Percentiles rank a stretch among this genome's conserved stretches.
Conservation (phyloP, 2,888 invertebrate species). For the Oasisia sp. region DNA sequence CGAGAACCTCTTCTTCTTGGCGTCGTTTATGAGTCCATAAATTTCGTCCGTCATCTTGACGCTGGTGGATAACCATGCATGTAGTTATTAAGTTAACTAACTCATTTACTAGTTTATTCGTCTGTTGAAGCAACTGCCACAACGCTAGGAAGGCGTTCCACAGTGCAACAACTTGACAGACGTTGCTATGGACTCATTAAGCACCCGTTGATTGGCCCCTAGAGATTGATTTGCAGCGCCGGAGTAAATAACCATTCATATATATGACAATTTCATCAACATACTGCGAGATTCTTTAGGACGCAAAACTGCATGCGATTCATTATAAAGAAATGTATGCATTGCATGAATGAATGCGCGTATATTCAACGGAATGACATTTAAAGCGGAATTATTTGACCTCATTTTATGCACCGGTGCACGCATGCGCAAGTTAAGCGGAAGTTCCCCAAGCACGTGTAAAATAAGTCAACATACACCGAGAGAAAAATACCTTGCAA, state of each 20-base stretch:
- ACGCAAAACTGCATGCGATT: background rate
- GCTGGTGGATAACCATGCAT: slow-evolving; percentile 19
- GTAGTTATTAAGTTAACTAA: background rate
- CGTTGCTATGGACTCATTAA: slow-evolving; percentile 17
- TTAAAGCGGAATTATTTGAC: background rate
- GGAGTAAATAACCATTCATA: background rate
- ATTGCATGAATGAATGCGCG: background rate
- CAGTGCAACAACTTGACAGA: slow-evolving; percentile 5
- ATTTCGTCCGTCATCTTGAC: slow-evolving; percentile 56
- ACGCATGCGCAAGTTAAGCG: slow-evolving; percentile 6
- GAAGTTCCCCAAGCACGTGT: background rate
- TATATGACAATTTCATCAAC: background rate
- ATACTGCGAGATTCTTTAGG: background rate
- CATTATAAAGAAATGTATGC: background rate
- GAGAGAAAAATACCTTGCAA: background rate
- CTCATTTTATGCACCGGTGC: background rate
- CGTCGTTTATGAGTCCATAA: slow-evolving; percentile 57
- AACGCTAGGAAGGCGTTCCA: background rate
- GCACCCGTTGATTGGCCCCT: slow-evolving; percentile 5
- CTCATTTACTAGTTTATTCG: background rate
- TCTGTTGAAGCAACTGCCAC: slow-evolving; percentile 13
- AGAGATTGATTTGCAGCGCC: background rate
- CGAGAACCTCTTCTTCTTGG: slow-evolving; percentile 60
- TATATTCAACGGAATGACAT: background rate
- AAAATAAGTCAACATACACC: background rate